These are phyloP conservation scores for Candoia aspera DNA, from an alignment of 2,113 vertebrate genomes.

Conservation along the genomic window DNA sequence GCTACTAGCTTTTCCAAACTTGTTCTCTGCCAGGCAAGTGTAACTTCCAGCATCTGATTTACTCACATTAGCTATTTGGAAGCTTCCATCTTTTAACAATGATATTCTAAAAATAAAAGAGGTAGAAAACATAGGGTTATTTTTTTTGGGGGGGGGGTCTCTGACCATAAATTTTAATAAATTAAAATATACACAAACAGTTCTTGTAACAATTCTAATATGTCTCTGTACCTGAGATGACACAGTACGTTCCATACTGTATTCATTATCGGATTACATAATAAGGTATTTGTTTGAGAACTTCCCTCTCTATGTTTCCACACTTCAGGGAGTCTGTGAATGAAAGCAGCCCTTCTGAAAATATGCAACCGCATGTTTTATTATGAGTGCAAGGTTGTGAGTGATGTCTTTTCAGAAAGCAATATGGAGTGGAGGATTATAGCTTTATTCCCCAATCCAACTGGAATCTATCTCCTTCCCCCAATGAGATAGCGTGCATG, in stretches of 20 bases:
- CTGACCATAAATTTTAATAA: rapidly evolving
- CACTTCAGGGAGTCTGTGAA: neutral
- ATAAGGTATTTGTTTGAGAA: neutral
- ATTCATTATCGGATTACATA: neutral
- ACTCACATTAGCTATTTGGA: slow-evolving; percentile 86
- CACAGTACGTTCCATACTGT: neutral
- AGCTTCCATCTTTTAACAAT: slow-evolving; percentile 83
- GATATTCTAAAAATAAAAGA: slow-evolving; percentile 72
- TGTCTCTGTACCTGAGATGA: neutral
- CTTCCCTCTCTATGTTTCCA: neutral
- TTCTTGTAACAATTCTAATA: neutral
- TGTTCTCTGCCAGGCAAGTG: slow-evolving; percentile 88
- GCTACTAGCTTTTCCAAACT: slow-evolving; percentile 89
- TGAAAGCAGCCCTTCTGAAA: neutral
- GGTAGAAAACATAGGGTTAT: neutral
- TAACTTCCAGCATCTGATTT: slow-evolving; percentile 86
- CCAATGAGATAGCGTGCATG: neutral
- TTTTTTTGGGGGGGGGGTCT: neutral
- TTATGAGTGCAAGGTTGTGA: neutral
- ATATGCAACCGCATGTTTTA: neutral
- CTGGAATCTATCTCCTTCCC: neutral
- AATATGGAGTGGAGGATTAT: neutral
- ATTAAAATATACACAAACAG: neutral
- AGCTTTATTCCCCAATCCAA: neutral
- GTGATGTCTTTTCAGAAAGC: neutral